Conservation (phyloP, 2,113 vertebrate genomes). For the Nansenia antarctica region DNA sequence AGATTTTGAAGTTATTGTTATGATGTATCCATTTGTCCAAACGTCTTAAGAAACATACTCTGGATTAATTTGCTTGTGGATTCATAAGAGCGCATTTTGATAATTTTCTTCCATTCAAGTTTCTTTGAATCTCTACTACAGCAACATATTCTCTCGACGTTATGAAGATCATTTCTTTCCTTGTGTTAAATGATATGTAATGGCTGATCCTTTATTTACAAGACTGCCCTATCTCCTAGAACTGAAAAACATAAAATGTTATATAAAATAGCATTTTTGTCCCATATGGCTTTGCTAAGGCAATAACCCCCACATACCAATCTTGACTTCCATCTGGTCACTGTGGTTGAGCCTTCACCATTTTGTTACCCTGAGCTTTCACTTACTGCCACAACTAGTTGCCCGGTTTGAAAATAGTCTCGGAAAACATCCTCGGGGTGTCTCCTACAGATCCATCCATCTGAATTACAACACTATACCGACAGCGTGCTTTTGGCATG, state of each 20-base stretch:
- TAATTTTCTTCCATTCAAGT: too few relatives aligned
- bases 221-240: background rate
- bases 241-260: background rate
- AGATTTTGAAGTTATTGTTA: too few relatives aligned
- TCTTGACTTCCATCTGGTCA: constrained; percentile 73
- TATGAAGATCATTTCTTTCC: too few relatives aligned
- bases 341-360: constrained; percentile 50
- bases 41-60: too few relatives aligned
- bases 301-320: constrained; percentile 59
- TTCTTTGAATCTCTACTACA: too few relatives aligned
- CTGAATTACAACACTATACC: constrained; percentile 17
- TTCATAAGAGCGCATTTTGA: too few relatives aligned
- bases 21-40: too few relatives aligned
- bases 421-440: constrained; percentile 47
- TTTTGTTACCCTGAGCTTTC: constrained; percentile 40
- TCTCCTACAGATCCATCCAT: constrained; percentile 38
- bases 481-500: constrained; percentile 27
- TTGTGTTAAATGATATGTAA: background rate
- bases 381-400: constrained; percentile 41
- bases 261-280: constrained; percentile 19
- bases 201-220: background rate
- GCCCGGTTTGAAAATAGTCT: constrained; percentile 34
- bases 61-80: too few relatives aligned
- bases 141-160: too few relatives aligned
- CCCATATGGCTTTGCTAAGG: constrained; percentile 65